A percentile compares a stretch with the other conserved stretches of the same genome.
Conservation (phyloP, 2,113 vertebrate species). For the chimpanzee (Pan troglodytes) region DNA sequence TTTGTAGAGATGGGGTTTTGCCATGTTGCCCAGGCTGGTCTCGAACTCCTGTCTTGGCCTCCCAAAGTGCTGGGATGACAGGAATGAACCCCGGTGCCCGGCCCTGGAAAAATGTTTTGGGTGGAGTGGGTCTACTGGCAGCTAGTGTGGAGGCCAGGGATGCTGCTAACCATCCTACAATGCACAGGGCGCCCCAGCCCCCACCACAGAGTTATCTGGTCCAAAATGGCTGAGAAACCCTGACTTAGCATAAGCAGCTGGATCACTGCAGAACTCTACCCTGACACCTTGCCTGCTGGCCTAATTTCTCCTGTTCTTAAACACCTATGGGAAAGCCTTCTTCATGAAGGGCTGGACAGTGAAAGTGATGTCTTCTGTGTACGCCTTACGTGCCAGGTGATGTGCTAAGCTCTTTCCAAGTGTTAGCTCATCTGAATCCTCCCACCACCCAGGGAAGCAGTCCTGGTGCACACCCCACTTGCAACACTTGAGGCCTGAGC, state of each 20-base stretch:
- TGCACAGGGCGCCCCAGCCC: not conserved
- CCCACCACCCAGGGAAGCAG: not conserved
- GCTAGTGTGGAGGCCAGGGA: not conserved
- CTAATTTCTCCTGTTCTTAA: not conserved
- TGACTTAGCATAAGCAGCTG: not conserved
- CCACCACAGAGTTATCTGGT: not conserved
- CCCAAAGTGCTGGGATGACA: no score
- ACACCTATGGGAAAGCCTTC: not conserved
- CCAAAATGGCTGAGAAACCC: not conserved
- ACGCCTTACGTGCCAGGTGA: not conserved
- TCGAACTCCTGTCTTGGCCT: no score
- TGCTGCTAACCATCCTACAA: not conserved
- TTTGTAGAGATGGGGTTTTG: no score
- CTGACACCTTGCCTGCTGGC: not conserved
- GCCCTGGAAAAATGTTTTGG: not conserved
- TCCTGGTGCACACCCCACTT: accelerated
- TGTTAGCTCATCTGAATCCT: not conserved
- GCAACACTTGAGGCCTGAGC: not conserved
- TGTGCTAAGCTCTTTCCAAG: accelerated
- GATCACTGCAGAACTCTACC: not conserved
- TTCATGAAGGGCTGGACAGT: not conserved
- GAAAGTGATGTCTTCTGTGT: not conserved
- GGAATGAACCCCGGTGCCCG: no score
- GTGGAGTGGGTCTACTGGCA: not conserved
- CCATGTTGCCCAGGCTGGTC: no score